Evolutionary conservation across 2,797 vertebrate species (phyloP), one percentile per base, ranked within the genome.

Genomic region (Miichthys miiuy): DNA sequence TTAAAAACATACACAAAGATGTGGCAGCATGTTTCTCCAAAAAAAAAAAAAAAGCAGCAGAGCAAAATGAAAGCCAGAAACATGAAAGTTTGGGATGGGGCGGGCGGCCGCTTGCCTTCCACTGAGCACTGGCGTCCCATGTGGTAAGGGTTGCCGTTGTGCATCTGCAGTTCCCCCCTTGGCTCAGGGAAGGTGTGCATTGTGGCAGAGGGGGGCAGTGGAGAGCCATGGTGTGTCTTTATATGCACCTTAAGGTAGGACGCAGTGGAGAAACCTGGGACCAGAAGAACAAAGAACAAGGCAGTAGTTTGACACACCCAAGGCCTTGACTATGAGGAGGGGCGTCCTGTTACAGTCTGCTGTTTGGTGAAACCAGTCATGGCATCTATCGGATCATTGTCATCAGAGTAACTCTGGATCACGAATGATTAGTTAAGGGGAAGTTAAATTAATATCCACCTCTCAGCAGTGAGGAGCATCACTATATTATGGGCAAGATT

Each of bases 231-330:
- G 96, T 99, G 98, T 94, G 97, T 98, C 98, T 99, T 99, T 97
- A 99, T 97, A 95, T 99, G 98, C 97, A 99, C 98, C 97, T 99
- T 99, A 98, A 99, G 98, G 97, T 99, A 99, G 96, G 98, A 99
- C 90, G 98, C 97, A 95, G 98, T 99, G 95, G 98, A 99, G 97
- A 99, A 99, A 98, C 98, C 98, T 99, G 95, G 89, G 93, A 93
- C 95, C 95, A 93, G 89, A 94, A 92, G 92, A 92, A 94, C 88
- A 94, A 87, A 94, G 87, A 89, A 94, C 87, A 94, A 83, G 89
- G 91, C 88, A 93, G 82, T 89, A 77, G 82, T 89, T 91, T 80
- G 77, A 88, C 85, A 90, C 75, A 91, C 70, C 85, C 68, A 21
- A 89, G 80, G 89, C 92, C 90, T 92, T 64, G 75, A 52, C 69